Percentiles rank a stretch among this genome's conserved stretches.
Evolutionary conservation across 2,888 invertebrate species (phyloP).

Genomic region (Amblyteles armatorius): DNA sequence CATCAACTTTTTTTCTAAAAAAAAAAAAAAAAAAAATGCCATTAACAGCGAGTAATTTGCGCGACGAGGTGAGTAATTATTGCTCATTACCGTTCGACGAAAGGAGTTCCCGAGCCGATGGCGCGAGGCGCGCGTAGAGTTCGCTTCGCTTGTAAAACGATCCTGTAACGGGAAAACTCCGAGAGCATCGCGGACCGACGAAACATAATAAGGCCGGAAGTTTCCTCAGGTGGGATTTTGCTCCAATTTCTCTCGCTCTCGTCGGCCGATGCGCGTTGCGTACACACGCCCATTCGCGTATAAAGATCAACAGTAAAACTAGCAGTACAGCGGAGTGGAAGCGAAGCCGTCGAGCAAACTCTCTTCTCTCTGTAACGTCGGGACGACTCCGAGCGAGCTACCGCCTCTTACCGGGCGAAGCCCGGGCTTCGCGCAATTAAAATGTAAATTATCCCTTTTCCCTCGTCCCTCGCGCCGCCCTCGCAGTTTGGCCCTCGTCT

Average conservation of each 20-base stretch:
- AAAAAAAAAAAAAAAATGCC: too few species aligned
- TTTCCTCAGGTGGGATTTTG: constrained; percentile 33
- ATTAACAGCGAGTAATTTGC: too few species aligned
- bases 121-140: too few species aligned
- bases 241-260: constrained; percentile 58
- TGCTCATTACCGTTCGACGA: too few species aligned
- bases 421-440: constrained; percentile 78
- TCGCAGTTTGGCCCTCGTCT: constrained; percentile 51
- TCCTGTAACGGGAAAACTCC: not conserved
- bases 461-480: constrained; percentile 53
- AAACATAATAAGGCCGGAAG: constrained; percentile 61
- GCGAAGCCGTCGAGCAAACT: constrained; percentile 56
- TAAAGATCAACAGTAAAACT: constrained; percentile 1
- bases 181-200: constrained; percentile 18
- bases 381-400: constrained; percentile 53
- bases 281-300: not conserved
- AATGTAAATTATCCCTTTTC: constrained; percentile 82
- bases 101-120: too few species aligned
- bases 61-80: too few species aligned
- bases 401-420: constrained; percentile 43
- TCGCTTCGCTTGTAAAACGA: not conserved
- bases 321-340: constrained; percentile 36
- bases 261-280: constrained; percentile 19
- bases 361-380: constrained; percentile 53
- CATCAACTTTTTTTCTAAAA: too few species aligned